A percentile compares a stretch with the other conserved stretches of the same genome.
Evolutionary conservation across 2,797 vertebrate species (phyloP).

Genomic region (Apodemus agrarius): DNA sequence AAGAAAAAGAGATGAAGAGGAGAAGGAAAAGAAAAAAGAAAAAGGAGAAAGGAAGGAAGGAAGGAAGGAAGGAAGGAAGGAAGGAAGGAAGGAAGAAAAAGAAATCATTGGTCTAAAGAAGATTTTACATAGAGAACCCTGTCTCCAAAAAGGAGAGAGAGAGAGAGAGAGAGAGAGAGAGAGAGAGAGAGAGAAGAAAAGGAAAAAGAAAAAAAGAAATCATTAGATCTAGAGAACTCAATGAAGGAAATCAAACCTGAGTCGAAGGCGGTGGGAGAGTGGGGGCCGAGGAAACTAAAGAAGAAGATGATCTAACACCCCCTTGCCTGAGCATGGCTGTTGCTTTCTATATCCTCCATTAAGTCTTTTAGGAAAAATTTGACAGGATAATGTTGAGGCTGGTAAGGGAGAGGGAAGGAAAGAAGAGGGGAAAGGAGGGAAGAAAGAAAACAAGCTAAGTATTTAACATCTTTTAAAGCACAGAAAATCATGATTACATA

Average conservation of each 20-base stretch:
- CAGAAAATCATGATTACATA: neutral
- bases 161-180: neutral
- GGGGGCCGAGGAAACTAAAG: neutral
- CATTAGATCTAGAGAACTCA: no score
- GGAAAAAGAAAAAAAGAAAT: neutral
- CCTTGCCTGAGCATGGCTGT: neutral
- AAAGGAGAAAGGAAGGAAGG: no score
- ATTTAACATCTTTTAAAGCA: constrained; percentile 19
- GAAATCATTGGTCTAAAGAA: neutral
- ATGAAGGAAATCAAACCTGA: no score
- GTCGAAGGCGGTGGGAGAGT: no score
- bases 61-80: no score
- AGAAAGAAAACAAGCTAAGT: neutral
- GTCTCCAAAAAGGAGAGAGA: neutral
- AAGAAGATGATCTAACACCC: neutral
- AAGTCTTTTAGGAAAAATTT: neutral
- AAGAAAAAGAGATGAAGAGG: fast-evolving
- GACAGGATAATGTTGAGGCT: neutral
- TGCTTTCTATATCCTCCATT: neutral
- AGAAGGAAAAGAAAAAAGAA: neutral
- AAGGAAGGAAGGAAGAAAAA: neutral
- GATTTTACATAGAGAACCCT: neutral
- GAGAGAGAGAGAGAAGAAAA: no score
- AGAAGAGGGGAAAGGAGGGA: neutral
- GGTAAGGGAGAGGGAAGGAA: no score